These are phyloP conservation scores for Polyommatus iphigenia DNA, from an alignment of 2,888 invertebrate species.

Conservation along the genomic window DNA sequence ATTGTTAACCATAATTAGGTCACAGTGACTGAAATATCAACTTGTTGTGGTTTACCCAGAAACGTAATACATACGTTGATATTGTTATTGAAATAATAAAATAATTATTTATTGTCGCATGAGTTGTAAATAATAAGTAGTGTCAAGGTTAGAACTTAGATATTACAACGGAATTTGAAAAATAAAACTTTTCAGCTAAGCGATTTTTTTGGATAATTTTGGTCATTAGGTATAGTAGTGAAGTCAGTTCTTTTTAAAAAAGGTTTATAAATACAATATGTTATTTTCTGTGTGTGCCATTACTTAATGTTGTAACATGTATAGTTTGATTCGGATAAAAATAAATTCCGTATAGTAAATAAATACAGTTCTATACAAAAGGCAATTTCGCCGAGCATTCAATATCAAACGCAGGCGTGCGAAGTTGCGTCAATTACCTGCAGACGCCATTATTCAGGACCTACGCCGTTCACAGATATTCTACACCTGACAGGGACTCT, in stretches of 20 bases:
- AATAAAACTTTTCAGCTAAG: too few species aligned
- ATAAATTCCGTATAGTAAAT: slow-evolving; percentile 1
- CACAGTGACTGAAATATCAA: background rate
- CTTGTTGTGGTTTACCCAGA: background rate
- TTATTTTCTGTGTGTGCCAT: too few species aligned
- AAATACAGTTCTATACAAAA: slow-evolving; percentile 35
- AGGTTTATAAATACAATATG: too few species aligned
- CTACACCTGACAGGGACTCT: background rate
- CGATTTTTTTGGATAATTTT: too few species aligned
- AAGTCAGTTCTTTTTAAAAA: too few species aligned
- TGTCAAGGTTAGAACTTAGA: too few species aligned
- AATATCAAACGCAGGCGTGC: slow-evolving; percentile 37
- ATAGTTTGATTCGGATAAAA: slow-evolving; percentile 18
- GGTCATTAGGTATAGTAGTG: too few species aligned
- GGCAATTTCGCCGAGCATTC: slow-evolving; percentile 36
- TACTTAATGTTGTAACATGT: background rate
- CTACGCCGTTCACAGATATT: background rate
- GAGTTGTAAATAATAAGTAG: too few species aligned
- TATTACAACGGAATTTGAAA: too few species aligned
- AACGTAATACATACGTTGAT: slow-evolving; percentile 18
- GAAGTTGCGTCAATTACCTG: slow-evolving; percentile 37
- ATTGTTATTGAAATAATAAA: slow-evolving; percentile 18
- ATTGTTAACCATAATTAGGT: background rate
- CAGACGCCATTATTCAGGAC: slow-evolving; percentile 31
- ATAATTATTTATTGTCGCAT: background rate